Conservation (phyloP, 2,113 vertebrate genomes). For the Suricata suricatta region DNA sequence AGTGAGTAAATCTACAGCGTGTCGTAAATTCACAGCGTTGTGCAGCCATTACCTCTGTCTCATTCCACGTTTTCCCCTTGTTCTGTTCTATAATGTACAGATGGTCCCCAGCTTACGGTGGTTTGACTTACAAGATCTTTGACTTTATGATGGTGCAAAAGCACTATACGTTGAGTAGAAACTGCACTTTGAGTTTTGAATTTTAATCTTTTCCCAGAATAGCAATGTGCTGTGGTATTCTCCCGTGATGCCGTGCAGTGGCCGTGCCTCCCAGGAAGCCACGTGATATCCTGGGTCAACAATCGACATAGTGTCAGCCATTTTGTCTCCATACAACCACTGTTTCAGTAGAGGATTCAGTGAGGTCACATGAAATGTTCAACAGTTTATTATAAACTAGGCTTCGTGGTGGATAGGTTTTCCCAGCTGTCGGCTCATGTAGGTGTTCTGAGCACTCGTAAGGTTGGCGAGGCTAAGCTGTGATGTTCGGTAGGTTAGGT, state of each 20-base stretch:
- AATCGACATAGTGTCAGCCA: background rate
- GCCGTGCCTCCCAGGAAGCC: background rate
- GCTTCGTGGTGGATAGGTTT: background rate
- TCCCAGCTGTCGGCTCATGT: background rate
- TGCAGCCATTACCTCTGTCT: background rate
- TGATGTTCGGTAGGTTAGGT: too few species aligned
- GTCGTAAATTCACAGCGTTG: background rate
- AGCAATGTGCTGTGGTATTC: background rate
- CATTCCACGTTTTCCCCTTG: background rate
- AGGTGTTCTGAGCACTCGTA: background rate
- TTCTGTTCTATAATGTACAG: background rate
- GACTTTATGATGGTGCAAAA: background rate
- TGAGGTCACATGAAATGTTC: background rate
- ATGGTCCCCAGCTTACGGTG: background rate
- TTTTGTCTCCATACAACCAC: background rate
- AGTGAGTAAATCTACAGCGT: background rate
- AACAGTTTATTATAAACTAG: background rate
- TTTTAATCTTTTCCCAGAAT: background rate
- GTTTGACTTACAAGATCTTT: background rate
- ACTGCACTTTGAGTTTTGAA: background rate
- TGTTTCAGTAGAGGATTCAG: background rate
- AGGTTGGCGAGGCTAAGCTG: background rate
- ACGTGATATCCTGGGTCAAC: background rate
- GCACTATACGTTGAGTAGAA: background rate
- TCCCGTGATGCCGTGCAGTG: background rate